phyloP scores from a whole-genome alignment of 2,888 invertebrate species.

The Oligia fasciuncula region DNA sequence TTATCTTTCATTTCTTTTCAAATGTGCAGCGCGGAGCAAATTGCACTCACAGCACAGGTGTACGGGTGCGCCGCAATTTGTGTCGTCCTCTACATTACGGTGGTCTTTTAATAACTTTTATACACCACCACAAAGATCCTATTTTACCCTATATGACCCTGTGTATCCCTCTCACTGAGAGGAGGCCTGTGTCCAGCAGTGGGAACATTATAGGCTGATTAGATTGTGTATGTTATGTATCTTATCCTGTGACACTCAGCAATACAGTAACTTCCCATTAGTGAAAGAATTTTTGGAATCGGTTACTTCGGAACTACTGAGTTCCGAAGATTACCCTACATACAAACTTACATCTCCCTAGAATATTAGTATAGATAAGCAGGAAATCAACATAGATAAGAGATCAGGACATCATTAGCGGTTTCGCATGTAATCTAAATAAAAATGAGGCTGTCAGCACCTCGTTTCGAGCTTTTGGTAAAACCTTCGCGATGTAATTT shows the following conservation, averaged over 20 bases:
- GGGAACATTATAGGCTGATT: no score
- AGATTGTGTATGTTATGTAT: no score
- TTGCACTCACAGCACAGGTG: constrained; percentile 36
- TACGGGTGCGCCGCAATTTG: constrained; percentile 18
- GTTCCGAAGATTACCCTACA: neutral
- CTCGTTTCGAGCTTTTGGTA: neutral
- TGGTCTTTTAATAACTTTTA: constrained; percentile 9
- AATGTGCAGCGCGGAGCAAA: constrained; percentile 22
- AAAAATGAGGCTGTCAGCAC: neutral
- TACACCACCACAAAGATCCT: neutral
- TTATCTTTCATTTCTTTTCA: constrained; percentile 48
- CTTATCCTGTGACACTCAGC: neutral
- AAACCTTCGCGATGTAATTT: neutral
- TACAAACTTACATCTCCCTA: neutral
- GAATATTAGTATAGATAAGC: neutral
- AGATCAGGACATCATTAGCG: neutral
- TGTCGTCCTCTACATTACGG: neutral
- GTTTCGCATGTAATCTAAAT: neutral
- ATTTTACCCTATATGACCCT: neutral
- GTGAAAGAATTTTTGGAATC: neutral
- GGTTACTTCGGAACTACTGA: neutral
- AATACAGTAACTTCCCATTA: neutral
- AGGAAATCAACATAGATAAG: neutral
- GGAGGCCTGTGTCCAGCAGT: no score
- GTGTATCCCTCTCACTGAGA: no score